Base-by-base conservation (phyloP, 2,888 invertebrate genomes). In the Yponomeuta malinellus region DNA sequence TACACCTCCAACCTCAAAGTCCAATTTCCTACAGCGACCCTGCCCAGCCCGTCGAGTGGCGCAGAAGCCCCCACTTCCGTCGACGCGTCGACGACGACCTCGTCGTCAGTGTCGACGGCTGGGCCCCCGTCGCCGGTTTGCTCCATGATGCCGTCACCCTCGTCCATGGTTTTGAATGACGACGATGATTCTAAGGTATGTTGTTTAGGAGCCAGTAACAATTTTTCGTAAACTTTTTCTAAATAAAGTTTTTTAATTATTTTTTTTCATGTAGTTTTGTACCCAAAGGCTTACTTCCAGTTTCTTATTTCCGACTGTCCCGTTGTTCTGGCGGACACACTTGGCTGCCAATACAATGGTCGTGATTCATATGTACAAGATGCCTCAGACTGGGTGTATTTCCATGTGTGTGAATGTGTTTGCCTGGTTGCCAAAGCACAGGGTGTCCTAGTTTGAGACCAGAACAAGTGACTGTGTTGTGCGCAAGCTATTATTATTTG, bases 151-250 rank as follows among this genome's bases (percentile, higher is more conserved):
- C 70, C 72, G n/a, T n/a, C 73, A 69, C 23, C 71, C 70, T 66
- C 71, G 6, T 70, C 74, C 12, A 23, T 67, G 33, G 67, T 67
- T 33, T 48, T 52, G 10, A 89, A 89, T 69, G 91, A 91, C 0
- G 91, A 91, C 78, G 89, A 82, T 74, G 91, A 91, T 76, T 89
- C 90, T 72, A 91, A 90, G 87, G 90, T 89, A 76, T 4, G 15
- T 31, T 23, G 23, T 23, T 23, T 23, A 23, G 23, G 23, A 23
- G 23, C 23, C 23, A 23, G 23, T 23, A 23, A 23, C 23, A 23
- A 1, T 23, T 23, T 23, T 23, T 23, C 0, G 23, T 23, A 23
- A 23, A 23, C 23, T 1, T 23, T 23, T 23, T 23, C 23, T 23
- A 23, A 23, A 23, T 23, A 23, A 23, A 23, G 23, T 23, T 23